Evolutionary conservation across 2,797 vertebrate genomes (phyloP), one percentile per base, ranked within the genome.

Genomic region (Oophaga sylvatica): DNA sequence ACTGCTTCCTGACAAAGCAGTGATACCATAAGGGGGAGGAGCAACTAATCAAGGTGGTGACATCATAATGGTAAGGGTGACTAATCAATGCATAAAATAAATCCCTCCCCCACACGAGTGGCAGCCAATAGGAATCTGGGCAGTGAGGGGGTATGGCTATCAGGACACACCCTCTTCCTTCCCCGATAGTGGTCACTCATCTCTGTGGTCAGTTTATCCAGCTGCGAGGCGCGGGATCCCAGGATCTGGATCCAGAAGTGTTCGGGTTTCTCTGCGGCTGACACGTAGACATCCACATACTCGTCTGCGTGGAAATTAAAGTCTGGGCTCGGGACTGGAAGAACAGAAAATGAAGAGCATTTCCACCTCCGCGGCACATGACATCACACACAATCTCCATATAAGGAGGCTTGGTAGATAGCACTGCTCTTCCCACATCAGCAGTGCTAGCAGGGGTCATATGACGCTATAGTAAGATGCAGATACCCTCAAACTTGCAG

Each of bases 241-340:
- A 97, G 87, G 87, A 98, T 96, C 91, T 99, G 97, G 88, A 99
- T 95, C 97, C 97, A 99, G 93, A 98, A 98, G 91, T 97, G 97
- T 75, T 94, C 93, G 0, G 97, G 97, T 90, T 95, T 96, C 86
- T 97, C 97, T 0, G 91, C 89, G 0, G 97, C 97, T 0, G 97
- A 98, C 57, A 99, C 95, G 0, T 96, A 98, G 35, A 98, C 96
- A 53, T 99, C 97, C 0, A 98, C 92, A 91, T 96, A 95, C 89
- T 98, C 97, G 0, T 97, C 96, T 0, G 96, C 96, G 16, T 95
- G 96, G 92, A 97, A 97, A 93, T 95, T 96, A 92, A 97, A 95
- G 90, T 97, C 97, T 0, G 97, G 97, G 91, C 97, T 98, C 89
- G 97, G 96, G 77, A 98, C 97, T 10, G 1, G 16, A 56, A 65